Conservation (phyloP, 2,113 vertebrate genomes). For the Prietella phreatophila region DNA sequence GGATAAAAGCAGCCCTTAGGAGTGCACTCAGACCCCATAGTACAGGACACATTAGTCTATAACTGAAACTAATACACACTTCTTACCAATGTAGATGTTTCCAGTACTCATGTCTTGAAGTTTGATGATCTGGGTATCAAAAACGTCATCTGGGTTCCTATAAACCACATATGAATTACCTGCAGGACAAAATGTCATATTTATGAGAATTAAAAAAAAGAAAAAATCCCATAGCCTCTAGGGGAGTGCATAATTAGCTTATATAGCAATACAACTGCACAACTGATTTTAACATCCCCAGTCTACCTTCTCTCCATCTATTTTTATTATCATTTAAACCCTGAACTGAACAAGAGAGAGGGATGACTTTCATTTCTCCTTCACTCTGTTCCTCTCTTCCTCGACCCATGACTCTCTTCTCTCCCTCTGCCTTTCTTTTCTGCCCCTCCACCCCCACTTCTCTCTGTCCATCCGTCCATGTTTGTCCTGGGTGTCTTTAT, state of each 20-base stretch:
- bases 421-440: not conserved
- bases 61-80: not conserved
- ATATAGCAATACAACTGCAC: not conserved
- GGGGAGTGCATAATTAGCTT: not conserved
- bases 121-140: slow-evolving; percentile 12
- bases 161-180: slow-evolving; percentile 49
- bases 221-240: not conserved
- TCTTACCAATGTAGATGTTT: slow-evolving; percentile 55
- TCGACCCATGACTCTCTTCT: not conserved
- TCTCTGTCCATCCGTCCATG: slow-evolving; percentile 23
- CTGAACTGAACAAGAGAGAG: not conserved
- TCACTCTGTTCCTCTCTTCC: slow-evolving; percentile 4
- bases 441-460: not conserved
- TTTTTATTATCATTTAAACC: slow-evolving; percentile 4
- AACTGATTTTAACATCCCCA: not conserved
- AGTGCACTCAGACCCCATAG: not conserved
- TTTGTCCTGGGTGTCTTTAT: slow-evolving; percentile 41
- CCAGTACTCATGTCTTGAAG: not conserved
- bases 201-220: slow-evolving; percentile 1
- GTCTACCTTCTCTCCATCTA: not conserved
- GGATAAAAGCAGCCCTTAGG: not conserved
- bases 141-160: not conserved
- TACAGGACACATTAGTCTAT: not conserved
- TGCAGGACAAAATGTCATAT: slow-evolving; percentile 19
- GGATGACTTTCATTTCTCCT: slow-evolving; percentile 39